Base-by-base conservation (phyloP, 2,888 invertebrate species). In the Clusia tigrina region DNA sequence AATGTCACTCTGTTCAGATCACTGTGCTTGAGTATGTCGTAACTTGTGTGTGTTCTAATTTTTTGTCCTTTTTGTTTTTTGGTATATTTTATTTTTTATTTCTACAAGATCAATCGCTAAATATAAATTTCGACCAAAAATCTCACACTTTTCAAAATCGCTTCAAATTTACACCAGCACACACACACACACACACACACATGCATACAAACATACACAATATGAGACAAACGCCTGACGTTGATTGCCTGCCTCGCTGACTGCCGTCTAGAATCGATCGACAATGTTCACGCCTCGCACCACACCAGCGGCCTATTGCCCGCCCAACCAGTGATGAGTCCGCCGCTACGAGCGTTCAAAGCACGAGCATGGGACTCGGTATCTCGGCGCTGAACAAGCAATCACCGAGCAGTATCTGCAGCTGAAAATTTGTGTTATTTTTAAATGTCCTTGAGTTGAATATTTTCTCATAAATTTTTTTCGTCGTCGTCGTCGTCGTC, bases 401-500 rank as follows among this genome's bases (percentile, higher is more conserved):
- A n/a, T n/a, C n/a, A n/a, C 9, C 10, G 54, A n/a, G 48, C 37
- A 26, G 54, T 54, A 60, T 60, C 59, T 60, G 71, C 71, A 80
- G 79, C 80, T 79, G n/a, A n/a, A 77, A 71, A 73, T 71, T 77
- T 74, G 69, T 58, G 71, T 72, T 80, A 80, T 80, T 80, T 80
- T 72, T 81, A 81, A 80, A 74, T 80, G 81, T 81, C 81, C 81
- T 81, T 81, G 81, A 80, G 77, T 76, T 74, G 58, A 70, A 73
- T 78, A 70, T 63, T 69, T 63, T 69, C 22, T 48, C 64, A 68
- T 60, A 58, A 66, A n/a, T n/a, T n/a, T n/a, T n/a, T n/a, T n/a
- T n/a, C 65, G n/a, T 32, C 32, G 32, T 32, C 32, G 32, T 32
- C 32, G 32, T 32, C 12, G 32, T 32, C 32, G 32, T 32, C 6